Evolutionary conservation across 1,140 invertebrate species (phyloP).

Genomic region (Nephila pilipes): DNA sequence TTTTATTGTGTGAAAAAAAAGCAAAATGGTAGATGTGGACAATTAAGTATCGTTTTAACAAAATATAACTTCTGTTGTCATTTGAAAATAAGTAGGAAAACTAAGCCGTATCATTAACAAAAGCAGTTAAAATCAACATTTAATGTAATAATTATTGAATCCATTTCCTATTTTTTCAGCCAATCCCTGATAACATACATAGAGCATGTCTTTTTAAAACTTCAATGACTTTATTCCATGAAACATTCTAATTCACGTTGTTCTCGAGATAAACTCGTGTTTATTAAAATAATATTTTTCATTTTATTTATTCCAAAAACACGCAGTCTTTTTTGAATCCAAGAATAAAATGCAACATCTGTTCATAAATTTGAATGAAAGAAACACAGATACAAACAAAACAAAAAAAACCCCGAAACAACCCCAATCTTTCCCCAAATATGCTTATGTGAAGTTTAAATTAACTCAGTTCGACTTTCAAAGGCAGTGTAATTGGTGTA

Average conservation of each 20-base stretch:
- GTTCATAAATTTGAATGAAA: conserved; percentile 35
- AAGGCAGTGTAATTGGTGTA: conserved; percentile 23
- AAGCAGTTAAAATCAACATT: too few relatives aligned
- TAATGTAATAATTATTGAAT: too few relatives aligned
- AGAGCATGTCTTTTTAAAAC: too few relatives aligned
- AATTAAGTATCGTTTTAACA: too few relatives aligned
- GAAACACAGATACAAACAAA: not conserved
- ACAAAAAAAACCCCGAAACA: not conserved
- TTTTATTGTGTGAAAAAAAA: too few relatives aligned
- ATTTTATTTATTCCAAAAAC: not conserved
- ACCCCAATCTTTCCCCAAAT: not conserved
- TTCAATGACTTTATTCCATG: too few relatives aligned
- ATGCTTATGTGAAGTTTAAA: not conserved
- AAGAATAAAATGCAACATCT: not conserved
- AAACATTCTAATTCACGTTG: not conserved
- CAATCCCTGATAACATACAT: too few relatives aligned
- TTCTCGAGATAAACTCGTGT: not conserved
- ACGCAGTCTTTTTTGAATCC: not conserved
- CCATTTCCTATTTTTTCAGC: too few relatives aligned
- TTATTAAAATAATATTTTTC: not conserved
- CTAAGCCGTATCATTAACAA: too few relatives aligned
- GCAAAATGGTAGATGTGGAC: too few relatives aligned
- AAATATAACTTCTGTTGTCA: too few relatives aligned
- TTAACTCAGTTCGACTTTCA: not conserved
- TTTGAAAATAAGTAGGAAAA: too few relatives aligned